Percentiles rank a stretch among this genome's conserved stretches.
phyloP scores from a whole-genome alignment of 2,797 vertebrate genomes.

The Chrosomus eos region DNA sequence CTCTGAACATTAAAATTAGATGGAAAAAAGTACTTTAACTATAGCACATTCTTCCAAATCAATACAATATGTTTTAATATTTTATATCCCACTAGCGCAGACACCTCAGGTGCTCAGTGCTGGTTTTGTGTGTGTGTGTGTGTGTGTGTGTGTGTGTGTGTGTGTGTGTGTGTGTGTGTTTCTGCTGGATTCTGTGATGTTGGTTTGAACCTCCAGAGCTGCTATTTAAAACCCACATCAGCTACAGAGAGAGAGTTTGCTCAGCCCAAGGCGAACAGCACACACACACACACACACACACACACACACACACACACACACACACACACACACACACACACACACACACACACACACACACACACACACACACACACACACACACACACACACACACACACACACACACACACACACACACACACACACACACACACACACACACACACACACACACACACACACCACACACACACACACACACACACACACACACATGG shows the following conservation, averaged over 20 bases:
- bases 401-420: too few relatives aligned
- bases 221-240: slow-evolving; percentile 52
- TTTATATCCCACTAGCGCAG: neutral
- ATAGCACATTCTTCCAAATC: neutral
- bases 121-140: slow-evolving; percentile 3
- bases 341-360: too few relatives aligned
- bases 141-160: slow-evolving; percentile 15
- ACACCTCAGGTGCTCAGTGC: neutral
- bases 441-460: slow-evolving; percentile 16
- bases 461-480: neutral
- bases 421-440: too few relatives aligned
- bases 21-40: neutral
- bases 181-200: slow-evolving; percentile 47
- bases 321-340: too few relatives aligned
- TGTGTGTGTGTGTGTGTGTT: slow-evolving; percentile 18
- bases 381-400: neutral
- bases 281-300: slow-evolving; percentile 31
- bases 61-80: neutral
- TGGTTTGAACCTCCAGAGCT: slow-evolving; percentile 33
- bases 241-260: slow-evolving; percentile 39
- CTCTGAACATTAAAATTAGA: neutral
- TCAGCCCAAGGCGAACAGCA: slow-evolving; percentile 37
- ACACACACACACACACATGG: slow-evolving; percentile 22
- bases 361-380: slow-evolving; percentile 13
- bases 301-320: too few relatives aligned